Evolutionary conservation across 2,797 vertebrate genomes (phyloP).

Genomic region (Setipinna tenuifilis): DNA sequence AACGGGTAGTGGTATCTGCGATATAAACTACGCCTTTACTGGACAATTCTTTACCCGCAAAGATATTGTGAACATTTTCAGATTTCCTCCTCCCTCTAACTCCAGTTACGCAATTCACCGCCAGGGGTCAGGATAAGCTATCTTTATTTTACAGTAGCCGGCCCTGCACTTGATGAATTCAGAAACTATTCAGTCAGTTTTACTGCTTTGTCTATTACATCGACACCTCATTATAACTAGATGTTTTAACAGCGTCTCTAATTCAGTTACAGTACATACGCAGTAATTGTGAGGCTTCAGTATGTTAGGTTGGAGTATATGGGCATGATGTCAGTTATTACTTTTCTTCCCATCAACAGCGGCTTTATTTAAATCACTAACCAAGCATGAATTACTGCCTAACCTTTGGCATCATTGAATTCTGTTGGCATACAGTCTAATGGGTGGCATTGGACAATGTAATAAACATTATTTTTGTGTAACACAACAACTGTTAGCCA

Average conservation of each 20-base stretch:
- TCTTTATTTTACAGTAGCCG: background rate
- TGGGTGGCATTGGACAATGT: background rate
- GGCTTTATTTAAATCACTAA: conserved; percentile 44
- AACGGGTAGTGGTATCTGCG: too few species aligned
- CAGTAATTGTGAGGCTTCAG: too few species aligned
- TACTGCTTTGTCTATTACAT: too few species aligned
- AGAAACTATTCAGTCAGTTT: background rate
- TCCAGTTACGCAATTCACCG: conserved; percentile 22
- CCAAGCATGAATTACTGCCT: conserved; percentile 18
- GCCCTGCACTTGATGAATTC: background rate
- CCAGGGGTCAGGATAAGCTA: conserved; percentile 36
- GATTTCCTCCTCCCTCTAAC: background rate
- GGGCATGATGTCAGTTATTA: conserved; percentile 38
- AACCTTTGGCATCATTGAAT: background rate
- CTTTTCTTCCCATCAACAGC: conserved; percentile 18
- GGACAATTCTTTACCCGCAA: background rate
- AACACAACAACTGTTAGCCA: too few species aligned
- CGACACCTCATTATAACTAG: too few species aligned
- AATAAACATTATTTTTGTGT: too few species aligned
- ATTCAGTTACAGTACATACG: too few species aligned
- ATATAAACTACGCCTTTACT: background rate
- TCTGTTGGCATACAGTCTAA: background rate
- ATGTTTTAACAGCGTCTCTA: too few species aligned
- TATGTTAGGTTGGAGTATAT: conserved; percentile 28
- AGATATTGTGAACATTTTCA: background rate